A percentile compares a stretch with the other conserved stretches of the same genome.
Conservation (phyloP, 1,140 invertebrate species). For the Sarcophaga peregrina region DNA sequence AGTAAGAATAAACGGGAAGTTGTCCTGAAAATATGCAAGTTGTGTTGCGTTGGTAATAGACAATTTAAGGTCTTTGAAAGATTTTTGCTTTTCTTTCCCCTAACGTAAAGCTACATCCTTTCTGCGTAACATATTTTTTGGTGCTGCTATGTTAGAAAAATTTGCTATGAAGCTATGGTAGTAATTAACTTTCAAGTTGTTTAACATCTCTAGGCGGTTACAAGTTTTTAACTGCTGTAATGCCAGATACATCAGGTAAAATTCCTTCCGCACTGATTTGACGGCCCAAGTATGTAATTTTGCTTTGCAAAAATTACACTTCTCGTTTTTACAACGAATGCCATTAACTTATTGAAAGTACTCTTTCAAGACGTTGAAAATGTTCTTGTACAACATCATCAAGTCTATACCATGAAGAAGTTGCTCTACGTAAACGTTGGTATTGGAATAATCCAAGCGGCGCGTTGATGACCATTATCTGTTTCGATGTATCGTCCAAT, state of each 20-base stretch:
- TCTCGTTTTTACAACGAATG: slow-evolving; percentile 46
- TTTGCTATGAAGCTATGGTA: slow-evolving; percentile 7
- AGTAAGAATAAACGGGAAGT: background rate
- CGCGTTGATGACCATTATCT: slow-evolving; percentile 29
- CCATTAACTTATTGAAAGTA: background rate
- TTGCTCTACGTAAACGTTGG: slow-evolving; percentile 22
- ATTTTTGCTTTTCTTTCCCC: background rate
- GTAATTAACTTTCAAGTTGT: background rate
- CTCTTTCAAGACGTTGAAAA: slow-evolving; percentile 5
- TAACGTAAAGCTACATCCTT: background rate
- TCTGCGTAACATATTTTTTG: background rate
- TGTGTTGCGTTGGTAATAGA: background rate
- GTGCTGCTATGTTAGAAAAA: slow-evolving; percentile 21
- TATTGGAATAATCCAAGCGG: slow-evolving; percentile 31
- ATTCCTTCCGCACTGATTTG: slow-evolving; percentile 53
- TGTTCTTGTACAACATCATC: slow-evolving; percentile 9
- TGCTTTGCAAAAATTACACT: slow-evolving; percentile 46
- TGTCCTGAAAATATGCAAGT: slow-evolving; percentile 2
- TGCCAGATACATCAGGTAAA: slow-evolving; percentile 46
- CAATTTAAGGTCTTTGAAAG: background rate
- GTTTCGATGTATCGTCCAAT: slow-evolving; percentile 12
- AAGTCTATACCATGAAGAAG: too few species aligned
- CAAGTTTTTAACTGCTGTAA: slow-evolving; percentile 49
- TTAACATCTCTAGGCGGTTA: slow-evolving; percentile 52
- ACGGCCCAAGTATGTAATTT: slow-evolving; percentile 55